Evolutionary conservation across 2,888 invertebrate species (phyloP).

Genomic region (Lepidonotus clava): DNA sequence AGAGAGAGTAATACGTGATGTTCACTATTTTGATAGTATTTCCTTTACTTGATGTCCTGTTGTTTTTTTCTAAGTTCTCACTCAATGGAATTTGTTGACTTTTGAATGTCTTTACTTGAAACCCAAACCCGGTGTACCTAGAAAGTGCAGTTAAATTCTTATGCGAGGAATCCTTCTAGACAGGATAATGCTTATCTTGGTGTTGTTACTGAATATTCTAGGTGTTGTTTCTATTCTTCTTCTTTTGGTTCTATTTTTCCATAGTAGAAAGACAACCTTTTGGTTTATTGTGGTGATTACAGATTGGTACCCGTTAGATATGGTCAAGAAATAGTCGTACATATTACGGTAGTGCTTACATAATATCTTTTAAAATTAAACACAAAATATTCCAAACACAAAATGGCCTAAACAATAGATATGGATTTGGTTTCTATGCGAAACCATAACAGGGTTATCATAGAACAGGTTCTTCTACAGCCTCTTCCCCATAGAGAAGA

Average conservation of each 20-base stretch:
- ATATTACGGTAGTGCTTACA: neutral
- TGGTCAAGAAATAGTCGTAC: neutral
- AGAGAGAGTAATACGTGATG: neutral
- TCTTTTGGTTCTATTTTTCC: neutral
- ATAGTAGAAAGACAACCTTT: neutral
- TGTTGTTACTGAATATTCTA: conserved; percentile 10
- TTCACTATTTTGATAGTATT: conserved; percentile 28
- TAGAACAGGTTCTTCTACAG: conserved; percentile 14
- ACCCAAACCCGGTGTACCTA: neutral
- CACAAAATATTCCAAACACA: neutral
- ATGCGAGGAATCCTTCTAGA: neutral
- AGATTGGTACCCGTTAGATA: neutral
- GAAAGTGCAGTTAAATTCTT: neutral
- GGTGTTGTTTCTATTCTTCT: conserved; percentile 5
- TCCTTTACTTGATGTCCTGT: conserved; percentile 9
- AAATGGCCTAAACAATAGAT: too few relatives aligned
- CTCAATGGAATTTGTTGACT: conserved; percentile 25
- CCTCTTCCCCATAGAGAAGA: neutral
- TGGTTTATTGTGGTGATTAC: neutral
- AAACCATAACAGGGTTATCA: too few relatives aligned
- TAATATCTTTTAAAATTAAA: neutral
- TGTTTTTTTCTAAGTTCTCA: neutral
- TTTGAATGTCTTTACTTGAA: conserved; percentile 34
- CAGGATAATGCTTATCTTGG: neutral
- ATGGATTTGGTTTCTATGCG: too few relatives aligned